Conservation (phyloP, 2,797 vertebrate genomes). For the Sciaenops ocellatus region DNA sequence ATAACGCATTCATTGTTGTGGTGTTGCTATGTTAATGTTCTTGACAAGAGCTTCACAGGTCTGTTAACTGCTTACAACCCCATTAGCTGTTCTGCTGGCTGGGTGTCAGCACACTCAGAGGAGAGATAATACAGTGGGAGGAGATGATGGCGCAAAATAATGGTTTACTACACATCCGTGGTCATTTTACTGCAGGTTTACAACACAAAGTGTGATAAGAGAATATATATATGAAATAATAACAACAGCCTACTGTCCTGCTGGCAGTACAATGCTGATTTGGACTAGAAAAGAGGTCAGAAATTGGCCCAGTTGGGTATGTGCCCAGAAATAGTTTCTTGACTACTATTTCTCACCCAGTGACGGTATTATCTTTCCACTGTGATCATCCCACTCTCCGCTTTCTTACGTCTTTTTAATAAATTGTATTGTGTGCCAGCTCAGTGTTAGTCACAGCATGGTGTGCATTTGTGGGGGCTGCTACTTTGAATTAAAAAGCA, state of each 20-base stretch:
- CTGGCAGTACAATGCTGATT: constrained; percentile 8
- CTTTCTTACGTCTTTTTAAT: constrained; percentile 47
- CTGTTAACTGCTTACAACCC: constrained; percentile 43
- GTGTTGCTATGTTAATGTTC: constrained; percentile 55
- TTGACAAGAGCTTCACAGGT: constrained; percentile 45
- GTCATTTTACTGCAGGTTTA: constrained; percentile 32
- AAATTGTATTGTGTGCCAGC: constrained; percentile 46
- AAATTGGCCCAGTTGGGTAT: constrained; percentile 35
- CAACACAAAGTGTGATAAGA: not conserved
- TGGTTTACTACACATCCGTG: constrained; percentile 27
- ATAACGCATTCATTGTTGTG: constrained; percentile 47
- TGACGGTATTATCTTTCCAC: constrained; percentile 45
- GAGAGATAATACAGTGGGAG: constrained; percentile 31
- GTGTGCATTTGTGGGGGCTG: constrained; percentile 44
- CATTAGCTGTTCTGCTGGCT: constrained; percentile 50
- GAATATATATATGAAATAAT: constrained; percentile 3
- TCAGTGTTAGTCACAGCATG: constrained; percentile 56
- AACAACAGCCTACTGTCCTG: constrained; percentile 14
- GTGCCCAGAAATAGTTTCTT: constrained; percentile 38
- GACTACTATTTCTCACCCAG: constrained; percentile 44
- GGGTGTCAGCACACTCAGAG: constrained; percentile 24
- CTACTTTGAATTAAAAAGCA: constrained; percentile 43
- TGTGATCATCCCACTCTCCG: constrained; percentile 40
- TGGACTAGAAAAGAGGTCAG: constrained; percentile 11
- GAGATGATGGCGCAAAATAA: constrained; percentile 35